These are phyloP conservation scores for Myodes glareolus DNA, from an alignment of 2,113 vertebrate species.

Conservation along the genomic window DNA sequence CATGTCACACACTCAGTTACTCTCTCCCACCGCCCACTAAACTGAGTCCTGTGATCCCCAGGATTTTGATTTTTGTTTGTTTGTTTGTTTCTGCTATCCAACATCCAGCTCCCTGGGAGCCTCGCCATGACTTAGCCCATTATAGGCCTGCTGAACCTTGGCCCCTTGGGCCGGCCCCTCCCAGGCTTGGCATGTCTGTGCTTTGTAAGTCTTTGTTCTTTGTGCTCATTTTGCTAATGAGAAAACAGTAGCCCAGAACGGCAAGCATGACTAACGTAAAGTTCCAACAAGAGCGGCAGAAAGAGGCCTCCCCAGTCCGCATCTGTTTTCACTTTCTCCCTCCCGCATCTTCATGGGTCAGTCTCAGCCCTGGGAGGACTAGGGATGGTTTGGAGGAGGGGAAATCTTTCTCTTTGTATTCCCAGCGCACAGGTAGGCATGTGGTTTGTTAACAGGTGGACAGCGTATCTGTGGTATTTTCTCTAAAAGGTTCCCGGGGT, in stretches of 20 bases:
- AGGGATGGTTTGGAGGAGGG: not conserved
- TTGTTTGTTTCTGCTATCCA: not conserved
- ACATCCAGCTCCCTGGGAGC: not conserved
- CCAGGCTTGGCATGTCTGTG: not conserved
- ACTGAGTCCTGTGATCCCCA: not conserved
- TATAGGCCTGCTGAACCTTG: not conserved
- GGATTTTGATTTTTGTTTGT: not conserved
- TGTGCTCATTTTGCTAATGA: slow-evolving; percentile 11
- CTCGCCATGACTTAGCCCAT: not conserved
- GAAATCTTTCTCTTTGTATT: not conserved
- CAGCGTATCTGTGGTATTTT: not conserved
- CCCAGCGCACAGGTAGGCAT: not conserved
- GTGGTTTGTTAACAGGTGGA: not conserved
- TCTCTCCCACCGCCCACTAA: not conserved
- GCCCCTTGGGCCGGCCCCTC: not conserved
- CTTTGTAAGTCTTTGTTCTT: slow-evolving; percentile 13
- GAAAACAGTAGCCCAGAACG: not conserved
- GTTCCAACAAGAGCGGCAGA: not conserved
- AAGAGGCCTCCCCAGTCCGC: not conserved
- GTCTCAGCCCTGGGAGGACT: not conserved
- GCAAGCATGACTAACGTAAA: not conserved
- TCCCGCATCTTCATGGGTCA: not conserved
- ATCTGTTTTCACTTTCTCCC: not conserved
- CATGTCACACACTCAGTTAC: no score
- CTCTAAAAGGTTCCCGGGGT: not conserved